These are phyloP conservation scores for Crotalus viridis DNA, from an alignment of 2,113 vertebrate species.

Conservation along the genomic window DNA sequence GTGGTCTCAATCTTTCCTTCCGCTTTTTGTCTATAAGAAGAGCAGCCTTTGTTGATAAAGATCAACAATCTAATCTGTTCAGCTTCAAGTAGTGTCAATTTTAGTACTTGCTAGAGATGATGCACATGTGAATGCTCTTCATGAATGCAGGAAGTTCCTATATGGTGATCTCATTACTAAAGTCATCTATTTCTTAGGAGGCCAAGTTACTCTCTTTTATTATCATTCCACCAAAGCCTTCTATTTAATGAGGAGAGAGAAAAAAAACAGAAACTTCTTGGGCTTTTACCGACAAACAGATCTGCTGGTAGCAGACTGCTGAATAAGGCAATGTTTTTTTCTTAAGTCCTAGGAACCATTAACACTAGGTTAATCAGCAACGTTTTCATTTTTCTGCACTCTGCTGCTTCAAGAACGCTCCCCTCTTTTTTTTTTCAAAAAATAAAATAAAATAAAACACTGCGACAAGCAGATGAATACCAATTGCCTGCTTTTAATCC, in stretches of 20 bases:
- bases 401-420: not conserved
- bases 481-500: slow-evolving; percentile 15
- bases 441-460: not conserved
- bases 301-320: not conserved
- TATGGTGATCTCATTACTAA: not conserved
- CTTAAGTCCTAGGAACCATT: not conserved
- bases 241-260: not conserved
- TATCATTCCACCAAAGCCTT: not conserved
- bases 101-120: not conserved
- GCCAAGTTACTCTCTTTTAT: not conserved
- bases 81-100: slow-evolving; percentile 47
- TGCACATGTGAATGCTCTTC: not conserved
- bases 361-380: slow-evolving; percentile 10
- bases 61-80: slow-evolving; percentile 13
- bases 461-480: not conserved
- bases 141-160: not conserved
- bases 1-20: not conserved
- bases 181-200: not conserved
- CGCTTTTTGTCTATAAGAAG: not conserved
- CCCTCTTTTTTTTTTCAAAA: slow-evolving; percentile 20
- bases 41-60: slow-evolving; percentile 38
- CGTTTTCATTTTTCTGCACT: not conserved
- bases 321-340: not conserved
- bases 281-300: not conserved
- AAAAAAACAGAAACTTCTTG: not conserved